These are phyloP conservation scores for Sapayoa aenigma DNA, from an alignment of 2,113 vertebrate species.

Conservation along the genomic window DNA sequence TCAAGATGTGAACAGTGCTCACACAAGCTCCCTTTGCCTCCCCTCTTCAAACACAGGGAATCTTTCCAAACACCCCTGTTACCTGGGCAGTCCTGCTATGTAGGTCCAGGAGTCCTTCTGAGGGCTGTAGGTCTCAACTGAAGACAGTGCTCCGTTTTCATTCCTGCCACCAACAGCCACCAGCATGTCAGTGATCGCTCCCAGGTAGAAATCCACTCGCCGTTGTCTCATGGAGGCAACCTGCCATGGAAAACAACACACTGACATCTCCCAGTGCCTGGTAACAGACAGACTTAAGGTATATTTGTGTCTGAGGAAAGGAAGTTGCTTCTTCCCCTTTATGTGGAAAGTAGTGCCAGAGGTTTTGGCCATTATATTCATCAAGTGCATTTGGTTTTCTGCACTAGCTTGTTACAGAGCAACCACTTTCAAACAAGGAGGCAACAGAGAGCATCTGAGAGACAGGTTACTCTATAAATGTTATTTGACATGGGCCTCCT, in stretches of 20 bases:
- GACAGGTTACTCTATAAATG: neutral
- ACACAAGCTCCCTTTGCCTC: neutral
- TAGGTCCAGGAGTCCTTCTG: conserved; percentile 89
- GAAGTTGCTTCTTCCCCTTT: neutral
- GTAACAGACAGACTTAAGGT: neutral
- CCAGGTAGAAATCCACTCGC: conserved; percentile 92
- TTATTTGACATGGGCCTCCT: neutral
- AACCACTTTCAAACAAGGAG: neutral
- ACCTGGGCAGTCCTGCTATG: conserved; percentile 89
- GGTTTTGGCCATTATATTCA: neutral
- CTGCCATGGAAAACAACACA: conserved; percentile 53
- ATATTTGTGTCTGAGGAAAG: neutral
- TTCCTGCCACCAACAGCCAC: conserved; percentile 94
- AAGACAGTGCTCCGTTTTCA: conserved; percentile 85
- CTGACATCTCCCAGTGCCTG: neutral
- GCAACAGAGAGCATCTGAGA: neutral
- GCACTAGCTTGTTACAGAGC: neutral
- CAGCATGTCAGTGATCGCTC: conserved; percentile 82
- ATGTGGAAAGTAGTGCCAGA: neutral
- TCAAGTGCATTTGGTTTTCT: neutral
- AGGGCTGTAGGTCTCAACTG: conserved; percentile 89
- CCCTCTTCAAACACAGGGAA: neutral
- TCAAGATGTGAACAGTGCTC: neutral
- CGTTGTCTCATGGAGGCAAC: conserved; percentile 90
- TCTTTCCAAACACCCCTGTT: neutral